Percentiles rank a stretch among this genome's conserved stretches.
phyloP scores from a whole-genome alignment of 2,113 vertebrate species.

The Tragelaphus imberbis region DNA sequence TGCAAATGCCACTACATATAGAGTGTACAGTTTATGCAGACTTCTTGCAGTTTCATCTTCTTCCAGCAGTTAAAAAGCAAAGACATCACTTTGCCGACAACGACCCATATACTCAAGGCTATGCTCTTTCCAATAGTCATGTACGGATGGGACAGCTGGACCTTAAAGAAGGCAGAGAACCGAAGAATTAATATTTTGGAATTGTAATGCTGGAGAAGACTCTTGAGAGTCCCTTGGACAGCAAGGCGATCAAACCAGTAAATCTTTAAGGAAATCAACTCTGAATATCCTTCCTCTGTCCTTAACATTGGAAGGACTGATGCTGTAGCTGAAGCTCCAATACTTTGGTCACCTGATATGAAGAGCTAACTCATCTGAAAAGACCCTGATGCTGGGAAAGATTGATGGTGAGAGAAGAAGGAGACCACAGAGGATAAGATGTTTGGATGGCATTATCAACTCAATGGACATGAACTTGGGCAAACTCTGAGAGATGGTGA shows the following conservation, averaged over 20 bases:
- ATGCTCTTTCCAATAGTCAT: background rate
- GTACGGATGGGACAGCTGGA: background rate
- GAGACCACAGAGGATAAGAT: background rate
- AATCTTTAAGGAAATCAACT: background rate
- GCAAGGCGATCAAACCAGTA: background rate
- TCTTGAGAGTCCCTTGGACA: background rate
- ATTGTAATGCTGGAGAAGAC: background rate
- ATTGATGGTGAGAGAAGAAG: background rate
- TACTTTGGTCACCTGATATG: background rate
- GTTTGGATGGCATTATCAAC: background rate
- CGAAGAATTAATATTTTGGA: background rate
- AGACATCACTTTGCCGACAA: background rate
- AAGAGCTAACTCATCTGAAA: background rate
- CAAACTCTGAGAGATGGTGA: background rate
- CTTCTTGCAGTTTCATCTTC: background rate
- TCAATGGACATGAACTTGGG: background rate
- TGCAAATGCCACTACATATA: background rate
- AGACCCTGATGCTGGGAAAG: background rate
- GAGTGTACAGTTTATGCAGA: background rate
- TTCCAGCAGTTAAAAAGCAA: background rate
- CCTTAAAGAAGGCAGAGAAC: background rate
- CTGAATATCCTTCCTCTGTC: background rate
- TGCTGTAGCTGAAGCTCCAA: background rate
- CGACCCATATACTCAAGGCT: background rate
- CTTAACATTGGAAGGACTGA: background rate